A percentile compares a stretch with the other conserved stretches of the same genome.
phyloP scores from a whole-genome alignment of 2,797 vertebrate genomes.

The Liasis olivaceus region DNA sequence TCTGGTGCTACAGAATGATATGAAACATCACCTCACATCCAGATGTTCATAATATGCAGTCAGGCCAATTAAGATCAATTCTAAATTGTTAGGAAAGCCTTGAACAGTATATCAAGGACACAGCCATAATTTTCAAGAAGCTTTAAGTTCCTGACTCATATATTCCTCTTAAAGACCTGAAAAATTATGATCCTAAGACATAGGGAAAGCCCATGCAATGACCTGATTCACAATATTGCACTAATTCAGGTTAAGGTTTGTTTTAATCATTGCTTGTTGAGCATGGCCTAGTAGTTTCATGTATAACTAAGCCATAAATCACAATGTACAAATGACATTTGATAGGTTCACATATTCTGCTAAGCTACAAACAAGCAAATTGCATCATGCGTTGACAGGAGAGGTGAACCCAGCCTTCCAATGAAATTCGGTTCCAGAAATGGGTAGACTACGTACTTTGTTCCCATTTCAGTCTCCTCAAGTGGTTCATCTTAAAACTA shows the following conservation, averaged over 20 bases:
- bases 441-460: too few species aligned
- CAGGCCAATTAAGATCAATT: slow-evolving; percentile 49
- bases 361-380: neutral
- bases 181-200: neutral
- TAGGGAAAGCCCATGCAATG: neutral
- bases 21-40: slow-evolving; percentile 46
- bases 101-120: neutral
- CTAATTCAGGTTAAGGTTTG: neutral
- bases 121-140: rapidly evolving
- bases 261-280: neutral
- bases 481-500: neutral
- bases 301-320: too few species aligned
- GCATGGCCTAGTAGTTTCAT: neutral
- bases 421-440: too few species aligned
- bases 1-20: neutral
- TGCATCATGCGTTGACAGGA: neutral
- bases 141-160: rapidly evolving
- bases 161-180: neutral
- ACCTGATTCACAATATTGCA: neutral
- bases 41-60: slow-evolving; percentile 73
- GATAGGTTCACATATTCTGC: neutral
- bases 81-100: neutral
- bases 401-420: neutral
- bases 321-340: neutral
- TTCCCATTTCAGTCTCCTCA: too few species aligned